phyloP scores from a whole-genome alignment of 2,888 invertebrate species.

The Rhagonycha lutea region DNA sequence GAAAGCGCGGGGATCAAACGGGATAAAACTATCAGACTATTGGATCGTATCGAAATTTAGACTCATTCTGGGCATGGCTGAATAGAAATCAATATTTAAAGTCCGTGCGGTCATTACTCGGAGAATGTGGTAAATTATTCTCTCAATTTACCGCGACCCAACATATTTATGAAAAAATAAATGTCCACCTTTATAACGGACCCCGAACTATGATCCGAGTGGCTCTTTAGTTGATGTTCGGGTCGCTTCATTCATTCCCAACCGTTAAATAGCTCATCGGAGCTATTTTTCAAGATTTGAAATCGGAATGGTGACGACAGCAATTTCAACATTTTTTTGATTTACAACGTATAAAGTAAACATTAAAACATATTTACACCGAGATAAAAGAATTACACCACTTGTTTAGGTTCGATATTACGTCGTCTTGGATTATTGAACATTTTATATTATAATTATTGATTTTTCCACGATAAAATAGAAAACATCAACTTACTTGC shows the following conservation, averaged over 20 bases:
- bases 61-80: background rate
- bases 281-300: background rate
- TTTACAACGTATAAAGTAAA: background rate
- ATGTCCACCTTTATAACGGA: background rate
- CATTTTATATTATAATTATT: background rate
- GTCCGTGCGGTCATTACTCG: background rate
- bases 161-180: background rate
- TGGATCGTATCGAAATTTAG: background rate
- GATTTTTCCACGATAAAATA: background rate
- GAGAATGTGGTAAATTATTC: background rate
- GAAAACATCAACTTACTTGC: background rate
- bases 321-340: background rate
- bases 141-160: background rate
- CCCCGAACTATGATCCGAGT: background rate
- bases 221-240: background rate
- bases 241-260: background rate
- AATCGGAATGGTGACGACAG: background rate
- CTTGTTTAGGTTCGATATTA: background rate
- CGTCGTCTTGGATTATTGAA: background rate
- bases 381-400: background rate
- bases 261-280: background rate
- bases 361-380: background rate
- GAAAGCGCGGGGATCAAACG: background rate
- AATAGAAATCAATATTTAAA: background rate
- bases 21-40: background rate